Percentiles rank a stretch among this genome's conserved stretches.
These are phyloP conservation scores for Glossophaga mutica DNA, from an alignment of 2,797 vertebrate genomes.

Conservation along the genomic window DNA sequence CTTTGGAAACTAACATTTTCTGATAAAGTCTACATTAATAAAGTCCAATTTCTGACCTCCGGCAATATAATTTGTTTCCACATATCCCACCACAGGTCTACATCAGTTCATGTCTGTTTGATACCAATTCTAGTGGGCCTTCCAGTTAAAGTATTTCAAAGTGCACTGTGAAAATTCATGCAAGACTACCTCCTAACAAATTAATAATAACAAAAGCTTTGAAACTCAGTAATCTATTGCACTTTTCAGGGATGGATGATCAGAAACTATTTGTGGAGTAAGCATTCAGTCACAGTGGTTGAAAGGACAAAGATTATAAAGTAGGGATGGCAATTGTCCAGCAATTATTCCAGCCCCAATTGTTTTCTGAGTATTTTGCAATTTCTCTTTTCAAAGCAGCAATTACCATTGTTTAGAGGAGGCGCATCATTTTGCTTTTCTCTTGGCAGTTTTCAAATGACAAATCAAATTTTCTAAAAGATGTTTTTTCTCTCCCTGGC, in stretches of 20 bases:
- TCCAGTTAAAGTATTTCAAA: not conserved
- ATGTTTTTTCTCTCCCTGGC: not conserved
- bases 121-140: not conserved
- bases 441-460: conserved; percentile 61
- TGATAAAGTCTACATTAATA: not conserved
- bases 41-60: not conserved
- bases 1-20: not conserved
- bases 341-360: conserved; percentile 37
- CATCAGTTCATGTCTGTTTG: not conserved
- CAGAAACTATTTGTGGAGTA: conserved; percentile 59
- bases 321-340: not conserved
- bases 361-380: conserved; percentile 55
- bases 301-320: conserved; percentile 43
- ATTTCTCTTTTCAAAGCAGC: conserved; percentile 70
- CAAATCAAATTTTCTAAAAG: not conserved
- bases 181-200: conserved; percentile 55
- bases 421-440: conserved; percentile 48
- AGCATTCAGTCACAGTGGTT: conserved; percentile 56
- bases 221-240: conserved; percentile 63
- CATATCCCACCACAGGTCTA: not conserved
- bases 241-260: conserved; percentile 39
- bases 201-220: conserved; percentile 57
- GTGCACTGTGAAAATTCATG: conserved; percentile 58
- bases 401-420: conserved; percentile 47
- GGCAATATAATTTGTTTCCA: not conserved